Evolutionary conservation across 2,113 vertebrate genomes (phyloP).

Genomic region (Chunga burmeisteri): DNA sequence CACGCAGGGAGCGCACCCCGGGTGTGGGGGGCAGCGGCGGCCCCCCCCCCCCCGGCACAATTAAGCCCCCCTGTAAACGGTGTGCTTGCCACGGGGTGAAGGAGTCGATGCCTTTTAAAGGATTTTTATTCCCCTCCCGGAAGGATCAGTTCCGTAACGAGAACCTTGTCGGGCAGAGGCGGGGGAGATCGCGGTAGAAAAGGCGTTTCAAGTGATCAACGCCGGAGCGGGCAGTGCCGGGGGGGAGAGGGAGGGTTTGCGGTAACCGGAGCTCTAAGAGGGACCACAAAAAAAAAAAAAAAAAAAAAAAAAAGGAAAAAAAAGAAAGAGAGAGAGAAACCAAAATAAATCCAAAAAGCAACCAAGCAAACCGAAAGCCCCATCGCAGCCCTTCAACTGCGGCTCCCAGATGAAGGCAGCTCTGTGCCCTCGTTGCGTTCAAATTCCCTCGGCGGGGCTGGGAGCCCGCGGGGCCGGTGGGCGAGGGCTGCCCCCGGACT

Average conservation of each 20-base stretch:
- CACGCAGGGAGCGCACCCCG: background rate
- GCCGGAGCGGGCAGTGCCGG: background rate
- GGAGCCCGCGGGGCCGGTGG: background rate
- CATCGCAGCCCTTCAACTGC: background rate
- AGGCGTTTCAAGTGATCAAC: background rate
- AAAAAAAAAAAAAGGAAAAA: accelerated
- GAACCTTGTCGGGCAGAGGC: background rate
- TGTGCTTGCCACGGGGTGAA: background rate
- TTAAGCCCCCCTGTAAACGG: background rate
- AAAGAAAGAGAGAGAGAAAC: background rate
- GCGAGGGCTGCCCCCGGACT: background rate
- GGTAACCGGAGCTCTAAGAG: background rate
- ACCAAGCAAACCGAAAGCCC: background rate
- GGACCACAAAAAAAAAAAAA: background rate
- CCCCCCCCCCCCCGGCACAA: background rate
- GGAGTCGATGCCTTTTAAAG: background rate
- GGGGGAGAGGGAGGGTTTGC: background rate
- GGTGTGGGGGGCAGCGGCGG: background rate
- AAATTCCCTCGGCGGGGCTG: background rate
- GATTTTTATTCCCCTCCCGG: background rate
- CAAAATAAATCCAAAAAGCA: background rate
- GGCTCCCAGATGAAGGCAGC: background rate
- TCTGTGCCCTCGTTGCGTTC: background rate
- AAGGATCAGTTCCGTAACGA: background rate
- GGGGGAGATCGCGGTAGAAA: background rate